Conservation (phyloP, 2,113 vertebrate species). For the Tragelaphus scriptus region DNA sequence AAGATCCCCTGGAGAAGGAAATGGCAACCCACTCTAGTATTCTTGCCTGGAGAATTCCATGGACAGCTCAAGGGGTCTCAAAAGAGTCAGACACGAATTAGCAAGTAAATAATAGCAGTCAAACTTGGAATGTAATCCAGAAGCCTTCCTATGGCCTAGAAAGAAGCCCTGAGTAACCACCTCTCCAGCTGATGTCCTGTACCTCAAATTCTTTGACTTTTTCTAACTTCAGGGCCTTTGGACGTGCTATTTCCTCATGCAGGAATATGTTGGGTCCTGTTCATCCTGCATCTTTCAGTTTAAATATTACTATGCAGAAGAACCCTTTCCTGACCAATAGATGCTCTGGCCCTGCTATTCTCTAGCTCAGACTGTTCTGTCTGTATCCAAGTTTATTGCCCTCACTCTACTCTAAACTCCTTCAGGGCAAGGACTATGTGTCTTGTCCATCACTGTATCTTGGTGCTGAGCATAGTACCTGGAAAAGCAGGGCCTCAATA, state of each 20-base stretch:
- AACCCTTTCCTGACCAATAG: background rate
- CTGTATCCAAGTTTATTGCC: background rate
- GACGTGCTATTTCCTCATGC: background rate
- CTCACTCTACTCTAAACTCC: background rate
- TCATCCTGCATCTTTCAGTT: background rate
- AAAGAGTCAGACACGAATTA: background rate
- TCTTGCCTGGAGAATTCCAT: background rate
- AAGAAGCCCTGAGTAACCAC: background rate
- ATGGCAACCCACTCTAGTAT: background rate
- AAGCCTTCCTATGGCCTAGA: background rate
- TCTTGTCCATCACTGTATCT: background rate
- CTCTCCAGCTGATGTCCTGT: background rate
- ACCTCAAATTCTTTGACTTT: background rate
- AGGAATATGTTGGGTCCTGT: background rate
- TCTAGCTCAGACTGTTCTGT: background rate
- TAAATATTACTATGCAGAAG: background rate
- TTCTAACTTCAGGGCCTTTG: background rate
- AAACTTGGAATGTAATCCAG: background rate
- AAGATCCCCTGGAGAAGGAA: background rate
- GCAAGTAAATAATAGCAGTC: accelerated
- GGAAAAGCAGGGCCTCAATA: background rate
- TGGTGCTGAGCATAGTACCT: background rate
- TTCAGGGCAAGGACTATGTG: background rate
- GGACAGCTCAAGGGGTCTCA: background rate
- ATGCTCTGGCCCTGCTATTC: background rate